Percentiles rank a stretch among this genome's conserved stretches.
phyloP scores from a whole-genome alignment of 2,113 vertebrate species.

The Osmerus mordax region DNA sequence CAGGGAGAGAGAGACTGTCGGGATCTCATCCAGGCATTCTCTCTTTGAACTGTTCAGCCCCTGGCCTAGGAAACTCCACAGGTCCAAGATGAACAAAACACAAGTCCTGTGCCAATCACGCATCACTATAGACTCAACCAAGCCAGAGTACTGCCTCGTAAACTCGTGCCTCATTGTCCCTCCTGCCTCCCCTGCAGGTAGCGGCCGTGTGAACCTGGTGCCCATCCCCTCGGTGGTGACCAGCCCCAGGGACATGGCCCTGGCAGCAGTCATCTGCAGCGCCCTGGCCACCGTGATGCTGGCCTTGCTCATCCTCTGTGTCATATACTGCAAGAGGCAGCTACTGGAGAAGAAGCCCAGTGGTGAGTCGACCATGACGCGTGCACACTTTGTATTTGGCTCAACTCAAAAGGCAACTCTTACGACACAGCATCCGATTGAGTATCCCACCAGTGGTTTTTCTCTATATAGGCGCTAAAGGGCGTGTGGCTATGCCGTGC shows the following conservation, averaged over 20 bases:
- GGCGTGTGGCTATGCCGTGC: not conserved
- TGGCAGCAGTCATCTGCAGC: conserved; percentile 94
- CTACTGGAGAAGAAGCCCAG: conserved; percentile 95
- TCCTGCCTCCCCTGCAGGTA: conserved; percentile 67
- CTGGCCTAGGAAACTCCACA: not conserved
- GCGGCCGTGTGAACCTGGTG: conserved; percentile 89
- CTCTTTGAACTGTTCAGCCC: conserved; percentile 48
- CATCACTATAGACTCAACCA: not conserved
- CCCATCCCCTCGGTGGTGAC: conserved; percentile 84
- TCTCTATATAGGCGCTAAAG: no score
- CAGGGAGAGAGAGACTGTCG: conserved; percentile 32
- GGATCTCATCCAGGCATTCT: conserved; percentile 50
- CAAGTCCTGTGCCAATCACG: not conserved
- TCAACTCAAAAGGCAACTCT: no score
- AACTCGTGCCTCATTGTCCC: not conserved
- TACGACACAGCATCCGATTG: no score
- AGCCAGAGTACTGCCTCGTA: not conserved
- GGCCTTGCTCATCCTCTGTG: conserved; percentile 90
- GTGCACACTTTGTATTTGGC: no score
- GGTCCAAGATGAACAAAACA: no score
- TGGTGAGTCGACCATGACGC: conserved; percentile 70
- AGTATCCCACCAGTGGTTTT: no score
- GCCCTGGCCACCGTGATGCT: conserved; percentile 90
- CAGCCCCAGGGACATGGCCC: conserved; percentile 89
- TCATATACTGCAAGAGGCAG: conserved; percentile 96